Base-by-base conservation (phyloP, 1,140 invertebrate species). In the Zophobas atratus region DNA sequence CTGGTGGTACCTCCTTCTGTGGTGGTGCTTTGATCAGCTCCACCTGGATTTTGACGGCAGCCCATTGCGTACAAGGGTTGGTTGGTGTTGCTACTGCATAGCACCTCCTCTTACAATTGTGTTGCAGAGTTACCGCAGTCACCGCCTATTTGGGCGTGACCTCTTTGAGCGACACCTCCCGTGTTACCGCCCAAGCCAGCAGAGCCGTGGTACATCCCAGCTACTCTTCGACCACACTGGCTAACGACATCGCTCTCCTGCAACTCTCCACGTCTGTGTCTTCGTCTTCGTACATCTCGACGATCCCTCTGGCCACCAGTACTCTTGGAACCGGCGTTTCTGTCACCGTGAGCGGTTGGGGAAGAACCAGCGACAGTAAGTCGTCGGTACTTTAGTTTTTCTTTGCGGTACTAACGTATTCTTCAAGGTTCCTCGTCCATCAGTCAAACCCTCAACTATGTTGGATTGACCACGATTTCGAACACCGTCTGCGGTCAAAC, bases 321-420 rank as follows among this genome's bases (percentile, higher is more conserved):
- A 53, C 48, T 38, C 36, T 72, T 53, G 49, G 72, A 20, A 46
- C 32, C 35, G 55, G 72, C n/a, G 51, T 60, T 46, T 35, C 53
- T 6, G 77, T 78, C 6, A 41, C 8, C 34, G 53, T 56, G 36
- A 75, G 72, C 33, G 53, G 53, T 6, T 41, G 38, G 51, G 53
- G 72, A 4, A 55, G 41, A 60, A 75, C 72, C 33, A 56, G 72
- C 53, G 53, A 57, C 53, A 72, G 70, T 72, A 51, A 51, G 49
- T 46, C 6, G 3, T 51, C 3, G 6, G 6, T 8, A 63, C 8
- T 38, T 3, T 6, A 38, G 6, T 6, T 6, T 63, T 8, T 32
- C 35, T 56, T 56, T 35, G n/a, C 0, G 32, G 6, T 56, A 33
- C 4, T 33, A 56, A 4, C 43, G 43, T 4, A 0, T 4, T 38